Base-by-base conservation (phyloP, 2,113 vertebrate species). In the Bubo scandiacus region DNA sequence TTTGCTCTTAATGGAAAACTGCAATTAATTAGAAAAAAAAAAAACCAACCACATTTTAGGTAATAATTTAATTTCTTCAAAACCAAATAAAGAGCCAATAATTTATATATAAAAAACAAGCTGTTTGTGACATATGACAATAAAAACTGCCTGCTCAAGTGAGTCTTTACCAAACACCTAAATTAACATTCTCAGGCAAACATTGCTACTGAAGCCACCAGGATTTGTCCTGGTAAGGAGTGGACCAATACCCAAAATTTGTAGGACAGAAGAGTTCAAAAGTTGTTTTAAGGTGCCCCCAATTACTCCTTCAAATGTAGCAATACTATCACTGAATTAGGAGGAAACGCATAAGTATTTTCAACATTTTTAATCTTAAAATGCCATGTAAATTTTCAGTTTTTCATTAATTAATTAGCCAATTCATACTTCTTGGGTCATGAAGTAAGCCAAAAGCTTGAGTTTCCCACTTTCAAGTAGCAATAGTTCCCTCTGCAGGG, bases 1-100 rank as follows among this genome's bases (percentile, higher is more conserved):
- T n/a, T 88, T 65, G 68, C 58, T 87, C 51, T 88, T 87, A 92
- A 82, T 36, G 73, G 36, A 96, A 95, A 95, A 71, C 57, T 81
- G 36, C 52, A 82, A 58, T 65, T 81, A 34, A 75, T 79, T 42
- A 36, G 51, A 36, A 17, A 66, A 34, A 1, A 16, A 15, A 2
- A 5, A 29, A 6, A 78, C 59, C 43, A 23, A 40, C 40, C 40
- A 57, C 42, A 78, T 58, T 42, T 90, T 52, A 59, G 27, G n/a
- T 18, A 63, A 85, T 52, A 0, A 51, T 67, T 86, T 57, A 36
- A 61, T 81, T 83, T 84, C 86, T 66, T 63, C 9, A 61, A 80
- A 87, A 96, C 4, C 22, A 72, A 85, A 75, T 32, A 30, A 84
- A 82, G 40, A 93, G 45, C 49, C 38, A 88, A 27, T 87, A 22